Evolutionary conservation across 1,140 invertebrate genomes (phyloP).

Genomic region (Diplogasteroides magnus): DNA sequence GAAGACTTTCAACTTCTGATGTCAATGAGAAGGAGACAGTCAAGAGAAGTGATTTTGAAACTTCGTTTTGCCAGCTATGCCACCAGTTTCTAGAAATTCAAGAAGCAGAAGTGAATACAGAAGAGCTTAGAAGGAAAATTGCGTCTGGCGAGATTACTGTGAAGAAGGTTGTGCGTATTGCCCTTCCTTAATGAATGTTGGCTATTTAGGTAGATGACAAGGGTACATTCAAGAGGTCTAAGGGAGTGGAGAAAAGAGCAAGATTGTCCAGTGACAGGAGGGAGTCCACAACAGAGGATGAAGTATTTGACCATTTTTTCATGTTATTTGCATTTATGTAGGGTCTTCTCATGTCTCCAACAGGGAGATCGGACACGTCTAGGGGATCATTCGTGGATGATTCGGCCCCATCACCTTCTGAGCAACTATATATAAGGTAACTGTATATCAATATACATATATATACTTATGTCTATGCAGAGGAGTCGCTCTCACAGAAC

Average conservation of each 20-base stretch:
- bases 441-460: background rate
- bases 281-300: no score
- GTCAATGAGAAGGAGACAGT: background rate
- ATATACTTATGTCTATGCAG: background rate
- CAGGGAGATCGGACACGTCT: no score
- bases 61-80: background rate
- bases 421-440: background rate
- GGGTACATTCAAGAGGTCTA: constrained; percentile 2
- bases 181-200: background rate
- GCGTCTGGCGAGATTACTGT: constrained; percentile 1
- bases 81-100: constrained; percentile 6
- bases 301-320: no score
- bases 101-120: constrained; percentile 7
- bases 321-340: no score
- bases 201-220: constrained; percentile 1
- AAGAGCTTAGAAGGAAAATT: constrained; percentile 12
- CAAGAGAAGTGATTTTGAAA: background rate
- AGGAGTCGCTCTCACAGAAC: background rate
- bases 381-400: no score
- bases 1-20: background rate
- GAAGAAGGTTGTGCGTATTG: constrained; percentile 1
- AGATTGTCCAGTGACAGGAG: background rate
- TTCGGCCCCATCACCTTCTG: background rate
- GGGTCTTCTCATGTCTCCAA: no score
- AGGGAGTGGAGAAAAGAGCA: background rate